Evolutionary conservation across 2,113 vertebrate genomes (phyloP), one percentile per base, ranked within the genome.

Genomic region (Aplodontia rufa): DNA sequence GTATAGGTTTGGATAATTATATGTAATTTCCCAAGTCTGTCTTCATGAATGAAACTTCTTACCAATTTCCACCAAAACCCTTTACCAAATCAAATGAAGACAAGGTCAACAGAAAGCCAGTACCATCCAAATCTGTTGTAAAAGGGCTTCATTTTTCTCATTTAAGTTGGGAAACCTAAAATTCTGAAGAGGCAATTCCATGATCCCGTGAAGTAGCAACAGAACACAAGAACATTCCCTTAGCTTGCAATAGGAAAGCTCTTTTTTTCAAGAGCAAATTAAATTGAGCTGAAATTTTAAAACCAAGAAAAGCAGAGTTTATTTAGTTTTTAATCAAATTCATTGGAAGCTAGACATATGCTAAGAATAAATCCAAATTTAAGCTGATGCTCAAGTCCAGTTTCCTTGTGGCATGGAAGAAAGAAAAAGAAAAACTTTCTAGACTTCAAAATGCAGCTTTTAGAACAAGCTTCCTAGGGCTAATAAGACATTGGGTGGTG

Each of bases 11-110:
- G 53, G 75, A 90, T 97, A 96, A 97, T 98, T 96, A 72, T 1
- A 94, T 82, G 49, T 94, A 40, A 94, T 96, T 96, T 93, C 42
- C 94, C 30, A 76, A 85, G 95, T 93, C 80, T 95, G 94, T 90
- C 93, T 95, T 94, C 35, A 78, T 88, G 96, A 97, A 97, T 96
- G 94, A 96, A 96, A 62, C 53, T 51, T 76, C 69, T 94, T 88
- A 95, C 74, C 83, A 94, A 69, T 93, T 90, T 92, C 94, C 26
- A 96, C 91, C 93, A 14, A 92, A 95, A 93, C 24, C 45, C 75
- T 97, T 45, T 72, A 94, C 86, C 91, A 95, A 95, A 94, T 85
- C 78, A 86, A 71, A 95, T 58, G 79, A 87, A 90, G 66, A 40
- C 1, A 64, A 37, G 51, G 55, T 87, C 40, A 55, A 53, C 19